Conservation (phyloP, 2,888 invertebrate genomes). For the Dichetophora obliterata region DNA sequence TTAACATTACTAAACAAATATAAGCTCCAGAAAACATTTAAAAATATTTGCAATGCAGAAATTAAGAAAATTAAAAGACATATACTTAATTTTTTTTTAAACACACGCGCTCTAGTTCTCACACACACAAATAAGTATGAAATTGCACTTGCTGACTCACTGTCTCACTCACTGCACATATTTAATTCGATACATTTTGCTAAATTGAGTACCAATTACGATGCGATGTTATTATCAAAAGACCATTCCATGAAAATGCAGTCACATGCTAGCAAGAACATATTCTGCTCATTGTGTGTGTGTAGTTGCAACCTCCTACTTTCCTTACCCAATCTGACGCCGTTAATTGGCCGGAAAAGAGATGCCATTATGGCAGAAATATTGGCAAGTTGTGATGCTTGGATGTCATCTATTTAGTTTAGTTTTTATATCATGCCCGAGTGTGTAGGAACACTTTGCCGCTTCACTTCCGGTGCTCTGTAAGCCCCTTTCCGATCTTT, state of each 20-base stretch:
- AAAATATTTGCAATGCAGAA: not conserved
- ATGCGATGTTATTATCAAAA: not conserved
- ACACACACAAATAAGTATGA: not conserved
- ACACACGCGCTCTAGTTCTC: not conserved
- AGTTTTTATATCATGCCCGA: not conserved
- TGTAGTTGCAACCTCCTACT: not conserved
- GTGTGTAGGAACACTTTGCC: constrained; percentile 8
- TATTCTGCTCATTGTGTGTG: not conserved
- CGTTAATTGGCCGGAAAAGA: constrained; percentile 32
- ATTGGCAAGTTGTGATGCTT: constrained; percentile 23
- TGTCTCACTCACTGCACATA: not conserved
- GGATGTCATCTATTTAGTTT: not conserved
- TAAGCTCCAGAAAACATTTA: not conserved
- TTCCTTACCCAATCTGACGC: not conserved
- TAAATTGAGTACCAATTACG: constrained; percentile 15
- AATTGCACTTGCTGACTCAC: not conserved
- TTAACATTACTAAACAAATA: not conserved
- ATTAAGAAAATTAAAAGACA: not conserved
- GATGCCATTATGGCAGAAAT: constrained; percentile 17
- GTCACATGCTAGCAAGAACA: no score
- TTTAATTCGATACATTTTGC: not conserved
- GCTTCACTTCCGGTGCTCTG: not conserved
- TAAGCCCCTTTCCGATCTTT: not conserved
- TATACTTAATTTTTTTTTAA: not conserved
- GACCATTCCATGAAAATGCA: not conserved